Evolutionary conservation across 2,797 vertebrate species (phyloP).

Genomic region (Alauda arvensis): DNA sequence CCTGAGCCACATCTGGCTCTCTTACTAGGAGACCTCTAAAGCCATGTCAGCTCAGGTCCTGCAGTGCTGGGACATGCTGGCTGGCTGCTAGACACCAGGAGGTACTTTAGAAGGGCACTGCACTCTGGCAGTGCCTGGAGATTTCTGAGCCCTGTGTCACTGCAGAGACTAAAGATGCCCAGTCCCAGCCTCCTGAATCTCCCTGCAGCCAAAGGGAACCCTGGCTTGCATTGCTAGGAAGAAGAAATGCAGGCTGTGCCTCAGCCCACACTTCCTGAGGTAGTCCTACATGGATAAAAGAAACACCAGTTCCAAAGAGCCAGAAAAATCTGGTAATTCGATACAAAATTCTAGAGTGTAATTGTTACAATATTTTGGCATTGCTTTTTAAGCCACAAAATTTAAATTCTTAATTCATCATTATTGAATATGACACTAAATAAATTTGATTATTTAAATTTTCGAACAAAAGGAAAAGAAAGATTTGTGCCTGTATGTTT

Average conservation of each 20-base stretch:
- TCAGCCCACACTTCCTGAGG: not conserved
- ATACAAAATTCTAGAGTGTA: not conserved
- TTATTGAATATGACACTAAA: not conserved
- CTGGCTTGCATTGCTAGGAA: not conserved
- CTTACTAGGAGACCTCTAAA: not conserved
- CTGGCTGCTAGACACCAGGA: not conserved
- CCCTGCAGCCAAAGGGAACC: not conserved
- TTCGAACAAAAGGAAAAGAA: not conserved
- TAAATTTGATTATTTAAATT: not conserved
- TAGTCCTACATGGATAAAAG: not conserved
- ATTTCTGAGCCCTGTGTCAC: not conserved
- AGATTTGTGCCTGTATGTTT: not conserved
- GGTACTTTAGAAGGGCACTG: not conserved
- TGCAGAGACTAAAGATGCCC: not conserved
- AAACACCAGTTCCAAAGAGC: not conserved
- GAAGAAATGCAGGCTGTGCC: rapidly evolving
- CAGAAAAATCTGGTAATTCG: not conserved
- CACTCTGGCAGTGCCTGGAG: not conserved
- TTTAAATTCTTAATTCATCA: not conserved
- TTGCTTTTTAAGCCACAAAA: not conserved
- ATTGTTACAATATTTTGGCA: not conserved
- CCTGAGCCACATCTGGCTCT: not conserved
- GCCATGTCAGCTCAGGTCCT: not conserved
- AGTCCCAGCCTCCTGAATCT: not conserved
- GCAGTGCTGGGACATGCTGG: not conserved